These are phyloP conservation scores for Fundulus diaphanus DNA, from an alignment of 2,797 vertebrate genomes.

Conservation along the genomic window DNA sequence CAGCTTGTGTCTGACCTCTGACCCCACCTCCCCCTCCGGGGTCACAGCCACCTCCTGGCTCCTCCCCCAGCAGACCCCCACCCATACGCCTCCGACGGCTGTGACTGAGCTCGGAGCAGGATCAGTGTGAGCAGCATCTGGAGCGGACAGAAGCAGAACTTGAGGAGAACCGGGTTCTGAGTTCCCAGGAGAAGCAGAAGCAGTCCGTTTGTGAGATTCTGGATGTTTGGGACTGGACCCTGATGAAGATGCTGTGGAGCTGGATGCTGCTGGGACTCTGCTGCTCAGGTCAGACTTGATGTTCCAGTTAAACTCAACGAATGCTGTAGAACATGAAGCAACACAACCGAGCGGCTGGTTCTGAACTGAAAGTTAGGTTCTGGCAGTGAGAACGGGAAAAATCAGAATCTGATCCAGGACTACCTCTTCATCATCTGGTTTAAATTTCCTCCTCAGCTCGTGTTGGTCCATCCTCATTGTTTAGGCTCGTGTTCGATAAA, in stretches of 20 bases:
- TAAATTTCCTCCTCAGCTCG: background rate
- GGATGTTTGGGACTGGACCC: constrained; percentile 33
- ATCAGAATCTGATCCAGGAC: background rate
- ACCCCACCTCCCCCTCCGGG: background rate
- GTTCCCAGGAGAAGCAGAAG: no score
- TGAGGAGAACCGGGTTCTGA: background rate
- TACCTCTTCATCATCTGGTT: background rate
- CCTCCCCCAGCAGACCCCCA: background rate
- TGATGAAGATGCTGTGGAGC: constrained; percentile 25
- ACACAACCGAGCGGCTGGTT: background rate
- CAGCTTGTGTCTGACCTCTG: background rate
- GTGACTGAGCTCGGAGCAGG: constrained; percentile 18
- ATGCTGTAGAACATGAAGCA: background rate
- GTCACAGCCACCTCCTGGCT: background rate
- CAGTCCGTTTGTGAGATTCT: constrained; percentile 1
- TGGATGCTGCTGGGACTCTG: constrained; percentile 42
- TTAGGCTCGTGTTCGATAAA: background rate
- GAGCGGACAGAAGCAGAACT: background rate
- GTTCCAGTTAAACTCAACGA: background rate
- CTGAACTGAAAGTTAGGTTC: background rate
- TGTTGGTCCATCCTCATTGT: background rate
- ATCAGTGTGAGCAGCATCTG: constrained; percentile 16
- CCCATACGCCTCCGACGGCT: background rate
- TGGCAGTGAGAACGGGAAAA: no score
- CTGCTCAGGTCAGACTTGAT: constrained; percentile 57